A percentile compares a stretch with the other conserved stretches of the same genome.
These are phyloP conservation scores for Eremobia ochroleuca DNA, from an alignment of 2,888 invertebrate genomes.

Conservation along the genomic window DNA sequence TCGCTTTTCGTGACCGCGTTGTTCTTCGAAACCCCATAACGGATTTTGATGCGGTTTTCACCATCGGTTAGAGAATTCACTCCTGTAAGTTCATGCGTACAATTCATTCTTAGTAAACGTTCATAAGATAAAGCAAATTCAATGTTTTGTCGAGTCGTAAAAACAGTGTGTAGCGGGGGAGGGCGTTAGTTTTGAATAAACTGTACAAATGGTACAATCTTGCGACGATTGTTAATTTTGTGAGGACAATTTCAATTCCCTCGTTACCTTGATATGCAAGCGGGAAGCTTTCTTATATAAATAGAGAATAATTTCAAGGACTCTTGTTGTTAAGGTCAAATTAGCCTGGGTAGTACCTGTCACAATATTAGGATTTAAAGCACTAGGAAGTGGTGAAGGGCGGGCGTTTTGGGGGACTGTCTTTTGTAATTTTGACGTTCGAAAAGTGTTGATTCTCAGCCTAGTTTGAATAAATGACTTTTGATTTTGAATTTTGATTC, in stretches of 20 bases:
- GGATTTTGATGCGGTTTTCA: not conserved
- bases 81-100: not conserved
- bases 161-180: not conserved
- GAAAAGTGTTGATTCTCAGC: no score
- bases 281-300: slow-evolving; percentile 14
- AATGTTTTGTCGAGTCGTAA: not conserved
- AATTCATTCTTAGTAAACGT: not conserved
- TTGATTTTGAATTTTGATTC: no score
- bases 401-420: no score
- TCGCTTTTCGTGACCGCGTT: not conserved
- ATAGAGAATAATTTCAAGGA: slow-evolving; percentile 6
- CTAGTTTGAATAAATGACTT: no score
- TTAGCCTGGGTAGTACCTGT: not conserved
- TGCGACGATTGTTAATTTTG: slow-evolving; percentile 33
- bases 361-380: no score
- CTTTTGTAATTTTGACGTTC: no score
- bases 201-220: slow-evolving; percentile 44
- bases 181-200: slow-evolving; percentile 18
- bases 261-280: slow-evolving; percentile 12
- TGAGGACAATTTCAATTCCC: slow-evolving; percentile 26
- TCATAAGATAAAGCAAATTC: not conserved
- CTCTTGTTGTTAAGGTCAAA: not conserved
- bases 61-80: not conserved
- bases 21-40: not conserved
- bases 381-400: no score